Evolutionary conservation across 2,888 invertebrate species (phyloP).

Genomic region (Amblyjoppa fuscipennis): DNA sequence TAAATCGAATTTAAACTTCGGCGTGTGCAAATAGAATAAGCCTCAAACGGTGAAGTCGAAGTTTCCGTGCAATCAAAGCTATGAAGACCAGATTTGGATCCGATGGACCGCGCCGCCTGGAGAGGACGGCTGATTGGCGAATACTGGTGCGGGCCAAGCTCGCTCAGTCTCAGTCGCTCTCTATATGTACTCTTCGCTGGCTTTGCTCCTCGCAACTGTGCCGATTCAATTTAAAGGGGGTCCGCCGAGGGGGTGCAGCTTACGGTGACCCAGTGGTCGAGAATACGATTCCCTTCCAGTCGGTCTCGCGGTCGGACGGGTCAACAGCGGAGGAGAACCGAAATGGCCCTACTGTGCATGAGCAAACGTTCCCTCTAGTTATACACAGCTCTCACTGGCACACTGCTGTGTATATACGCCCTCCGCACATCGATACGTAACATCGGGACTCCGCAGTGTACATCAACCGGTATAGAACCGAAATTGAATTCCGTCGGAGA

Average conservation of each 20-base stretch:
- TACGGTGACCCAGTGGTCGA: conserved; percentile 56
- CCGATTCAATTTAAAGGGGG: conserved; percentile 58
- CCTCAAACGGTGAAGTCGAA: conserved; percentile 19
- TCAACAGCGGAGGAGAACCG: conserved; percentile 24
- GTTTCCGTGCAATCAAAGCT: conserved; percentile 39
- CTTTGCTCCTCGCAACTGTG: background rate
- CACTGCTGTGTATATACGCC: background rate
- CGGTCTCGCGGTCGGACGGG: conserved; percentile 58
- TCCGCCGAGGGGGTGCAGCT: conserved; percentile 8
- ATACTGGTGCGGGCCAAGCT: background rate
- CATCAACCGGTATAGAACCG: conserved; percentile 61
- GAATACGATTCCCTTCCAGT: conserved; percentile 58
- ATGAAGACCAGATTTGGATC: conserved; percentile 22
- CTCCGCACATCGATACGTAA: conserved; percentile 13
- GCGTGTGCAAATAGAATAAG: conserved; percentile 11
- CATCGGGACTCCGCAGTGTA: conserved; percentile 11
- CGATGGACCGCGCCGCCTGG: background rate
- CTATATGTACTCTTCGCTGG: conserved; percentile 2
- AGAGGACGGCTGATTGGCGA: conserved; percentile 2
- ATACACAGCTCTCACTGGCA: conserved; percentile 12
- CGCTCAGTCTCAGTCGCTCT: conserved; percentile 8
- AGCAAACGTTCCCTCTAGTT: conserved; percentile 57
- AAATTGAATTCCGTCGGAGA: conserved; percentile 60
- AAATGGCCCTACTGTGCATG: conserved; percentile 51
- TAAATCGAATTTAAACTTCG: conserved; percentile 23